Evolutionary conservation across 1,140 invertebrate genomes (phyloP), one percentile per base, ranked within the genome.

Genomic region (Arctopsyche grandis): DNA sequence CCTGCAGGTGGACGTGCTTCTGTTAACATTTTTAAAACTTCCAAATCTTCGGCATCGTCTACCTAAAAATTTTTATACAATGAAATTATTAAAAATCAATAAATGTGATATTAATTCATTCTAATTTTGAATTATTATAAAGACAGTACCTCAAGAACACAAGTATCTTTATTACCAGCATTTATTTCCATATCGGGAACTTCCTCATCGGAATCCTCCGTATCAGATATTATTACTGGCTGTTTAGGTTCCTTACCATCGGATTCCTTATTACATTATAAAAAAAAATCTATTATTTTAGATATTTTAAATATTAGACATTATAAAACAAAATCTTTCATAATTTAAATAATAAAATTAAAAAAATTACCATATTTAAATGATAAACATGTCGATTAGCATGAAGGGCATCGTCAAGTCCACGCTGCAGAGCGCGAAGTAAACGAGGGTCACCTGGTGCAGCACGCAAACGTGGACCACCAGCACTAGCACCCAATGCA

Each of bases 11-110:
- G 91, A 79, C 90, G 90, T 0, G 91, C 91, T 83, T 97, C 95
- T 83, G 96, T 92, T 43, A 97, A 86, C 44, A 95, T 90, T 12
- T 91, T 90, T 77, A 95, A 91, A 66, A 95, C 92, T 85, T 96
- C 94, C 83, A 94, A 91, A 85, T 97, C 96, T 85, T 96, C 94
- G 5, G 93, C 91, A 85, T 97, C 96, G 84, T 97, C 96, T 12
- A 97, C 92, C 81, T 82, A 29, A 24, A 73, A 91, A 4, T 38
- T 38, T 38, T 4, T 7, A 38, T 38, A 38, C 29, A 38, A 94
- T 84, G 83, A 5, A 16, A 71, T 38, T 38, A 60, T 66, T 44
- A 26, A 60, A 1, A 58, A 58, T 16, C 63, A 66, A 38, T n/a
- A n/a, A n/a, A n/a, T n/a, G n/a, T n/a, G n/a, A n/a, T n/a, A n/a